These are phyloP conservation scores for Aplodontia rufa DNA, from an alignment of 2,113 vertebrate genomes.

Conservation along the genomic window DNA sequence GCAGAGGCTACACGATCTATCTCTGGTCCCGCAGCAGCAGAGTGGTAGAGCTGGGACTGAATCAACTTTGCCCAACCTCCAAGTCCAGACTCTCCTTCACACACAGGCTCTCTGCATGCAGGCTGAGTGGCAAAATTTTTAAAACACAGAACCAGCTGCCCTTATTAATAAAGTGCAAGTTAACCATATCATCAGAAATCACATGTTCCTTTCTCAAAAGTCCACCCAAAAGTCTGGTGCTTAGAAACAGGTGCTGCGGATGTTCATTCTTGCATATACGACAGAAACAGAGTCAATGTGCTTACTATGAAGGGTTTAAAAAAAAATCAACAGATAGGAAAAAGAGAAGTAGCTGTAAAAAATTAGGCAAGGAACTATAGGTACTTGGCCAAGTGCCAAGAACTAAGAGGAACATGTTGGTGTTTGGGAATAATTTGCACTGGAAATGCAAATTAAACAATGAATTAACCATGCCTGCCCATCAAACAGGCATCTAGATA, in stretches of 20 bases:
- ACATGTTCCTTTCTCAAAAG: not conserved
- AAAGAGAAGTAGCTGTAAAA: not conserved
- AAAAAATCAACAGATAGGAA: not conserved
- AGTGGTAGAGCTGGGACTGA: not conserved
- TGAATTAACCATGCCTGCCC: not conserved
- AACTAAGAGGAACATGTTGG: not conserved
- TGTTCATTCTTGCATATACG: not conserved
- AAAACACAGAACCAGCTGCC: not conserved
- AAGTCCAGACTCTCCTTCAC: not conserved
- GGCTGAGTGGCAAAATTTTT: not conserved
- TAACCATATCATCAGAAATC: not conserved
- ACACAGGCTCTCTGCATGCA: rapidly evolving
- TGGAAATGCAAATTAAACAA: not conserved
- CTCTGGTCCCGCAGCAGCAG: not conserved
- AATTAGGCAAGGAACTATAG: not conserved
- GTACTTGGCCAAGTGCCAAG: not conserved
- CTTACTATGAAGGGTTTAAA: not conserved
- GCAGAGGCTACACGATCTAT: not conserved
- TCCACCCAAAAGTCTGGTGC: not conserved
- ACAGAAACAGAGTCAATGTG: not conserved
- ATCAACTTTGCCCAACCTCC: not conserved
- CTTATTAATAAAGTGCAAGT: not conserved
- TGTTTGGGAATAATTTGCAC: not conserved
- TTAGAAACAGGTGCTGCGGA: not conserved
- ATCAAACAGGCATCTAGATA: not conserved